Conservation (phyloP, 2,797 vertebrate genomes). For the Hypotaenidia okinawae region DNA sequence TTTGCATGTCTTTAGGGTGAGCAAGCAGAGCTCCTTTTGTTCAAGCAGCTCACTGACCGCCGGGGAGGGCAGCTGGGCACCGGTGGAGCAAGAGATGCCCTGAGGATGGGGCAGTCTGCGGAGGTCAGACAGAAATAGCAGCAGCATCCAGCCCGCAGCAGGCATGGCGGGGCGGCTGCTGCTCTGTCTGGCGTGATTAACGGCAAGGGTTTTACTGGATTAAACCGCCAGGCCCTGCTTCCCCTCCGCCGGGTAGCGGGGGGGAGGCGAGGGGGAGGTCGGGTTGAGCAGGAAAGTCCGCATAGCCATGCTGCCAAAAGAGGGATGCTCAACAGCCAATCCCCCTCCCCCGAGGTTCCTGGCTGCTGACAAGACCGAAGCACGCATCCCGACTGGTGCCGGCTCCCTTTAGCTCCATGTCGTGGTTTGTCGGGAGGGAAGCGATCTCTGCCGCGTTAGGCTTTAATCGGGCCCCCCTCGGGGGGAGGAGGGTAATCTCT, state of each 20-base stretch:
- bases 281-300: neutral
- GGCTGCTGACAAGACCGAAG: neutral
- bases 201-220: slow-evolving; percentile 57
- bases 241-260: neutral
- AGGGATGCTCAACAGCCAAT: neutral
- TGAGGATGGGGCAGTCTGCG: neutral
- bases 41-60: neutral
- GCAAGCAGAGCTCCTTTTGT: neutral
- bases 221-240: neutral
- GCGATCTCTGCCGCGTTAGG: neutral
- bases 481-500: slow-evolving; percentile 13
- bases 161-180: slow-evolving; percentile 10
- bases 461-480: neutral
- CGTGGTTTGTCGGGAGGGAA: neutral
- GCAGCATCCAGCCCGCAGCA: slow-evolving; percentile 14
- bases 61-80: neutral
- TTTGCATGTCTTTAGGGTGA: neutral
- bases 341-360: neutral
- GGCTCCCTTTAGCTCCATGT: neutral
- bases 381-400: neutral
- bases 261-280: neutral
- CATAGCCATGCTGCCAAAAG: rapidly evolving
- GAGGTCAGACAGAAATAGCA: slow-evolving; percentile 55
- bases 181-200: slow-evolving; percentile 34
- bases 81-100: neutral